Evolutionary conservation across 2,888 invertebrate genomes (phyloP).

Genomic region (Scaptomyza flava): DNA sequence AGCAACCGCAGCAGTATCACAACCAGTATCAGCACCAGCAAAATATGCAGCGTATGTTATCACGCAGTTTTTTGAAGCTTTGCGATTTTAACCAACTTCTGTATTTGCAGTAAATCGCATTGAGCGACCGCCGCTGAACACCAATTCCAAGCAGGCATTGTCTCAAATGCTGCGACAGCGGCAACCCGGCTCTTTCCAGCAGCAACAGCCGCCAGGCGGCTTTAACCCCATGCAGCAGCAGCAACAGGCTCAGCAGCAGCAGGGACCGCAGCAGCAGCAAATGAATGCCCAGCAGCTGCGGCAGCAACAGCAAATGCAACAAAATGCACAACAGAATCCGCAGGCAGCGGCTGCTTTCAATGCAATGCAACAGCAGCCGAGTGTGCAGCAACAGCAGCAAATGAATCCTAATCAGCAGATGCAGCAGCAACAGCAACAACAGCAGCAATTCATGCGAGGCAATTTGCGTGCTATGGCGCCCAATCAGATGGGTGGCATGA

Average conservation of each 20-base stretch:
- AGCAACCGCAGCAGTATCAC: slow-evolving; percentile 73
- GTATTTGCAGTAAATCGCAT: slow-evolving; percentile 82
- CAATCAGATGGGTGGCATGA: slow-evolving; percentile 85
- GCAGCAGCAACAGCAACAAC: slow-evolving; percentile 72
- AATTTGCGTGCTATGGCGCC: slow-evolving; percentile 83
- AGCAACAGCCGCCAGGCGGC: slow-evolving; percentile 62
- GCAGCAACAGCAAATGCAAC: slow-evolving; percentile 70
- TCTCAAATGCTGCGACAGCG: slow-evolving; percentile 93
- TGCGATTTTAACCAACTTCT: neutral
- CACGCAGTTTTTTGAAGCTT: too few species aligned
- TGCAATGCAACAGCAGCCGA: slow-evolving; percentile 76
- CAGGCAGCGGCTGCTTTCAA: slow-evolving; percentile 73
- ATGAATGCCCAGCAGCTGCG: slow-evolving; percentile 77
- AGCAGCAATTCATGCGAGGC: slow-evolving; percentile 82
- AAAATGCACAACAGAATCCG: slow-evolving; percentile 72
- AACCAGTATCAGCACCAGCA: slow-evolving; percentile 83
- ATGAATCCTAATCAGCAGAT: slow-evolving; percentile 72
- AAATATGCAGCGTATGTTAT: slow-evolving; percentile 81
- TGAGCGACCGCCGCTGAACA: slow-evolving; percentile 86
- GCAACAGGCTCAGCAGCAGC: slow-evolving; percentile 81
- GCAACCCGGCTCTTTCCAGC: slow-evolving; percentile 86
- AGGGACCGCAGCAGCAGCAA: slow-evolving; percentile 77
- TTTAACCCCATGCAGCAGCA: slow-evolving; percentile 81
- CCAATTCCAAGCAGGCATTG: slow-evolving; percentile 91
- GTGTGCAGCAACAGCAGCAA: slow-evolving; percentile 73